Conservation (phyloP, 2,888 invertebrate genomes). For the Zaprionus bogoriensis region DNA sequence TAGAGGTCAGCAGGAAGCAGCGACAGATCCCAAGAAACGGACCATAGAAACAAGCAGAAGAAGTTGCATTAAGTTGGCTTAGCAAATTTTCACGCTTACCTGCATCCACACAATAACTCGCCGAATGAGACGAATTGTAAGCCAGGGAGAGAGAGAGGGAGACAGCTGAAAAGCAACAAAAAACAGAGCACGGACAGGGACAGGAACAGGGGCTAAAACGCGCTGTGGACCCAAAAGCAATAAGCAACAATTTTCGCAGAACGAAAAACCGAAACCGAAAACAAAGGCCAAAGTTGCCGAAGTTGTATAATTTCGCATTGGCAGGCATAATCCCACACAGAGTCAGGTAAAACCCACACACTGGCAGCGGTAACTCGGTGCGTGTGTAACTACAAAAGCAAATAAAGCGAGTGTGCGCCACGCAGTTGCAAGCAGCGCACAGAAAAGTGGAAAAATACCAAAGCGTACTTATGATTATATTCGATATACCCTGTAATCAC, state of each 20-base stretch:
- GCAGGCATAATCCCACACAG: conserved; percentile 72
- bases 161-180: background rate
- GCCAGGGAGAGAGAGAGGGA: background rate
- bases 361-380: conserved; percentile 22
- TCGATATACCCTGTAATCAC: conserved; percentile 29
- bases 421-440: conserved; percentile 40
- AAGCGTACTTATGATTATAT: conserved; percentile 61
- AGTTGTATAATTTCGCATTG: conserved; percentile 75
- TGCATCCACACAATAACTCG: conserved; percentile 55
- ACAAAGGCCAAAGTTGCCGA: conserved; percentile 59
- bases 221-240: conserved; percentile 67
- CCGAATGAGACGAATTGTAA: conserved; percentile 4
- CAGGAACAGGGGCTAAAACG: conserved; percentile 37
- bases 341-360: conserved; percentile 66
- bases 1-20: conserved; percentile 49
- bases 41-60: conserved; percentile 18
- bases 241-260: conserved; percentile 71
- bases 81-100: conserved; percentile 77
- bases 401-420: background rate
- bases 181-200: conserved; percentile 12
- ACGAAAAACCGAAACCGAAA: conserved; percentile 30
- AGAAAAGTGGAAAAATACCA: conserved; percentile 17
- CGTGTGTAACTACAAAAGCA: conserved; percentile 11
- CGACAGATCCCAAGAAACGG: conserved; percentile 2
- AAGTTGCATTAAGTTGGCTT: conserved; percentile 75